Conservation (phyloP, 2,888 invertebrate species). For the Watsonalla cultraria region DNA sequence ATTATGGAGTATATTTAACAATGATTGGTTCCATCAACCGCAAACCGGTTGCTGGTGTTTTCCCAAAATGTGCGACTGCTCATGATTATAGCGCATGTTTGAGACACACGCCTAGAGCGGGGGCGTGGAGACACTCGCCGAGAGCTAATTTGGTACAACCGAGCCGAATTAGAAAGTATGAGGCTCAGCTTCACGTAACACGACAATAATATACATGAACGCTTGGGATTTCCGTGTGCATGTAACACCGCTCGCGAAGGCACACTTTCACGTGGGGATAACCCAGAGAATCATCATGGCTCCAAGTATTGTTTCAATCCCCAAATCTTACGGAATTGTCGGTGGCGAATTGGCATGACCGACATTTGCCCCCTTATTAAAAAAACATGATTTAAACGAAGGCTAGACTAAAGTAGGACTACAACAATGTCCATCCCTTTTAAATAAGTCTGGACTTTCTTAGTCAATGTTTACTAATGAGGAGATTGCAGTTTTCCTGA, state of each 20-base stretch:
- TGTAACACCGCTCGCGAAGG: constrained; percentile 28
- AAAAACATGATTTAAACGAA: too few species aligned
- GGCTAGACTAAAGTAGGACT: too few species aligned
- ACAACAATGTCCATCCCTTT: too few species aligned
- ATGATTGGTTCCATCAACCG: too few species aligned
- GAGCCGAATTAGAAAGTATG: constrained; percentile 38
- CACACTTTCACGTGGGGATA: constrained; percentile 60
- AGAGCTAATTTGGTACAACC: not conserved
- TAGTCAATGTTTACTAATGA: too few species aligned
- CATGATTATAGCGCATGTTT: not conserved
- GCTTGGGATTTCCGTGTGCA: constrained; percentile 48
- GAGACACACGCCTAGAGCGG: not conserved
- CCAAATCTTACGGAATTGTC: constrained; percentile 4
- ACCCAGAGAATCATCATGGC: constrained; percentile 33
- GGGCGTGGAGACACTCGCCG: not conserved
- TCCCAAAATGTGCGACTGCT: too few species aligned
- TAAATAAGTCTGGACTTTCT: too few species aligned
- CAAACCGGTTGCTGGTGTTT: too few species aligned
- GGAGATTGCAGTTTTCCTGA: too few species aligned
- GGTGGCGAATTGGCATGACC: not conserved
- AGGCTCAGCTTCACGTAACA: constrained; percentile 28
- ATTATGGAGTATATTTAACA: too few species aligned
- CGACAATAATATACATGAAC: constrained; percentile 25
- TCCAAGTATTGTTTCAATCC: constrained; percentile 19
- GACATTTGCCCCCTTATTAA: constrained; percentile 33